Base-by-base conservation (phyloP, 2,113 vertebrate genomes). In the Tympanuchus pallidicinctus region DNA sequence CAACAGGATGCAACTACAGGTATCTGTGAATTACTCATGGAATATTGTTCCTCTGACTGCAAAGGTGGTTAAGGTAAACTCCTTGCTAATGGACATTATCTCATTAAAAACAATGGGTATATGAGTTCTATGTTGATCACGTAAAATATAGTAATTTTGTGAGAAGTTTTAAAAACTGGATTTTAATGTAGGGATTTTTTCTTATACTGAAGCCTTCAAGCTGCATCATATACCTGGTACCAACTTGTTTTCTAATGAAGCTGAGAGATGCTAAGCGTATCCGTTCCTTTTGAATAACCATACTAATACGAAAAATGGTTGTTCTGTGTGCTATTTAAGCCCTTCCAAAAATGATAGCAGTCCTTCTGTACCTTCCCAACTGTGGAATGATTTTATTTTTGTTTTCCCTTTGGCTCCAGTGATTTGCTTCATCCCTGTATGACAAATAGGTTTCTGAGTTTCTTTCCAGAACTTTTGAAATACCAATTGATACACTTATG, bases 401-500 rank as follows among this genome's bases (percentile, higher is more conserved):
- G 28, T 79, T 63, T 57, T 65, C n/a, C 28, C 43, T 77, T 86
- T 89, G 28, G 6, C 43, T 81, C 89, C 36, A 83, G 52, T 73
- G 19, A 60, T 95, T 93, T 66, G 1, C 76, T 90, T 92, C 30
- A 86, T 42, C 91, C 19, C 12, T 60, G 5, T 57, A 25, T 54
- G 93, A 43, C 11, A 91, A 88, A 91, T 60, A 86, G 72, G 59
- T 91, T 91, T 86, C 27, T 83, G 61, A 63, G 38, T 28, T 88
- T 88, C 59, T 92, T 40, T 79, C 11, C 43, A 64, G 32, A 10
- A 83, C 36, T 64, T 92, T 72, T 32, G 61, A 93, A 92, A 92
- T 92, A 57, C 24, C 43, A 56, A 3, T 48, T 86, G 73, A 69
- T 60, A 1, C 54, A 43, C 47, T 86, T 80, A 77, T 17, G 83